phyloP scores from a whole-genome alignment of 1,140 invertebrate species.

The Drosophila sturtevanti region DNA sequence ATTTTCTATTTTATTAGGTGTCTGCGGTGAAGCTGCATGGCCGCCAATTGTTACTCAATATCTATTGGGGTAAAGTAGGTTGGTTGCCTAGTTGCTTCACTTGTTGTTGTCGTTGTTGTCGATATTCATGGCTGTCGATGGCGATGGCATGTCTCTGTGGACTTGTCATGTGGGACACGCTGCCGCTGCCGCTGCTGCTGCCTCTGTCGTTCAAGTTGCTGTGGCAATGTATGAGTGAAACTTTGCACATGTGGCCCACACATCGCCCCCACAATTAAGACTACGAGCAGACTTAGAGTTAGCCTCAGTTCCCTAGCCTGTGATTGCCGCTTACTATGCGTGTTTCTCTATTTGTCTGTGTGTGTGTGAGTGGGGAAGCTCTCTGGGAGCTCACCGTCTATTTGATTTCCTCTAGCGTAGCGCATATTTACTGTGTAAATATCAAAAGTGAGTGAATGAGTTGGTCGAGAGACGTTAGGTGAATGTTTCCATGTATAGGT shows the following conservation, averaged over 20 bases:
- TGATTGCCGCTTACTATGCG: constrained; percentile 40
- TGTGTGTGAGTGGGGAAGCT: constrained; percentile 7
- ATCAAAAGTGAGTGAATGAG: constrained; percentile 44
- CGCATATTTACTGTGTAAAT: constrained; percentile 54
- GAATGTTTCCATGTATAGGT: constrained; percentile 42
- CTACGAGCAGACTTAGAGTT: constrained; percentile 42
- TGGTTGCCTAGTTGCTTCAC: constrained; percentile 29
- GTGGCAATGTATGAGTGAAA: constrained; percentile 60
- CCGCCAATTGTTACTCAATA: constrained; percentile 69
- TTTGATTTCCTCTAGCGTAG: constrained; percentile 62
- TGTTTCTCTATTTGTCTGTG: background rate
- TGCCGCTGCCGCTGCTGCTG: constrained; percentile 17
- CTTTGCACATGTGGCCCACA: constrained; percentile 73
- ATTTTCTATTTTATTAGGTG: background rate
- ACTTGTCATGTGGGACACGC: constrained; percentile 37
- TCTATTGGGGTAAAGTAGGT: constrained; percentile 62
- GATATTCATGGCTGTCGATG: constrained; percentile 17
- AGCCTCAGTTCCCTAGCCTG: constrained; percentile 54
- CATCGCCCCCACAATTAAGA: constrained; percentile 73
- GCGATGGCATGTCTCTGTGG: constrained; percentile 22
- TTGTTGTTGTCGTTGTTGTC: constrained; percentile 28
- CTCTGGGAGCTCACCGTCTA: constrained; percentile 39
- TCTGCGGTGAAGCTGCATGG: constrained; percentile 22
- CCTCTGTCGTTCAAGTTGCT: background rate
- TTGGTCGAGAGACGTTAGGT: constrained; percentile 51